A percentile compares a stretch with the other conserved stretches of the same genome.
These are phyloP conservation scores for Sebastes iracundus DNA, from an alignment of 2,797 vertebrate species.

Conservation along the genomic window DNA sequence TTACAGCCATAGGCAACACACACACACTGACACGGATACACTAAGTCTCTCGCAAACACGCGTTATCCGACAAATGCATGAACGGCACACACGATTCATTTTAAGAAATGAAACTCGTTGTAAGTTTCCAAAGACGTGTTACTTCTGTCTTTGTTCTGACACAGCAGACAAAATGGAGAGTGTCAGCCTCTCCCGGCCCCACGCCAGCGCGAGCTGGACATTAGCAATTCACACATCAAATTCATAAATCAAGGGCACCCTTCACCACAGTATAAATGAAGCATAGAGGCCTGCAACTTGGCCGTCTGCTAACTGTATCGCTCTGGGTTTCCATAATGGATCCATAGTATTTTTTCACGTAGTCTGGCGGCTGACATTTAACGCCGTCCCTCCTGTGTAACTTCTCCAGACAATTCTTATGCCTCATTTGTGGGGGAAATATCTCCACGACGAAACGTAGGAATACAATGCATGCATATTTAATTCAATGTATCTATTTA, in stretches of 20 bases:
- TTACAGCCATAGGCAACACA: slow-evolving; percentile 70
- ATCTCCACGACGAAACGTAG: slow-evolving; percentile 13
- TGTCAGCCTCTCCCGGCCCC: slow-evolving; percentile 37
- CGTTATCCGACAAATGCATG: slow-evolving; percentile 40
- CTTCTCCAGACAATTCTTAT: slow-evolving; percentile 1
- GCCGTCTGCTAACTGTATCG: slow-evolving; percentile 45
- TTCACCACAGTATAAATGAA: slow-evolving; percentile 61
- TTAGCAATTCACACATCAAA: slow-evolving; percentile 69
- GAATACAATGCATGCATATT: slow-evolving; percentile 53
- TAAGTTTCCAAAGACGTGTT: slow-evolving; percentile 43
- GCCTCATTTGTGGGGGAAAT: slow-evolving; percentile 26
- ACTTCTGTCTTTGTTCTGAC: slow-evolving; percentile 53
- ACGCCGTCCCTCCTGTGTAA: slow-evolving; percentile 5
- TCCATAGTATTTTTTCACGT: slow-evolving; percentile 24
- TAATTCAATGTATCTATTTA: slow-evolving; percentile 62
- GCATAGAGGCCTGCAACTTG: slow-evolving; percentile 43
- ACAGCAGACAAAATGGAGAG: slow-evolving; percentile 47
- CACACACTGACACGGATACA: slow-evolving; percentile 29
- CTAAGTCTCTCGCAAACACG: slow-evolving; percentile 17
- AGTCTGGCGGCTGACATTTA: slow-evolving; percentile 49
- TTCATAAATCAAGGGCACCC: slow-evolving; percentile 72
- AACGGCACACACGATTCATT: slow-evolving; percentile 25
- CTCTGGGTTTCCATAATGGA: slow-evolving; percentile 40
- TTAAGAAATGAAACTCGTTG: slow-evolving; percentile 31
- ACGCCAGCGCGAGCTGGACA: slow-evolving; percentile 50